Evolutionary conservation across 1,140 invertebrate genomes (phyloP), one percentile per base, ranked within the genome.

Genomic region (Drosophila tropicalis): DNA sequence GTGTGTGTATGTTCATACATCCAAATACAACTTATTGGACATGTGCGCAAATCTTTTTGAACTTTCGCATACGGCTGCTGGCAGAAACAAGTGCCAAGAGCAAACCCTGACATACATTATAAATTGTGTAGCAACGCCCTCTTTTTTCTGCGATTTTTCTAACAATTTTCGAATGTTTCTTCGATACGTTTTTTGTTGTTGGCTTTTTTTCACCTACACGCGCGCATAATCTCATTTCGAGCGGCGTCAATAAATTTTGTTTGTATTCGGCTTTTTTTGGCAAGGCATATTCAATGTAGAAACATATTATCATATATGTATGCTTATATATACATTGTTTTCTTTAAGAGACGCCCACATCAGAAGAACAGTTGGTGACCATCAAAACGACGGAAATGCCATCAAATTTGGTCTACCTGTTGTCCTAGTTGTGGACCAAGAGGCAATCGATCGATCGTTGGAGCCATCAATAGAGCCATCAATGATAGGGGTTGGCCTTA

Each of bases 51-150:
- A 87, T 82, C 84, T 79, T 76, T 87, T 83, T 87, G 80, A 89
- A 80, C 79, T 87, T 87, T 87, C 83, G 82, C 71, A 76, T 76
- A 65, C 62, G 39, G 74, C 56, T 57, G 67, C 74, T 60, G 47
- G 58, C 68, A 13, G 69, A 69, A 86, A 79, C 83, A 86, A 86
- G 83, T 87, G 83, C 83, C 83, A 86, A 86, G 83, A 76, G 72
- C 83, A 83, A 89, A 77, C 83, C 84, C 83, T 87, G 83, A 87
- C 83, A 87, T 72, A 87, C 83, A 87, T 87, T 76, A 81, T 81
- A 81, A 66, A 65, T 81, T 67, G 47, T 67, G 47, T 81, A 81
- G 76, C 76, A 73, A 87, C 83, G 83, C 83, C 83, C 83, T 82
- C 83, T 76, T 79, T 84, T 72, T 70, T 69, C 39, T 70, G 51